Evolutionary conservation across 1,140 invertebrate species (phyloP).

Genomic region (Bombus ignitus): DNA sequence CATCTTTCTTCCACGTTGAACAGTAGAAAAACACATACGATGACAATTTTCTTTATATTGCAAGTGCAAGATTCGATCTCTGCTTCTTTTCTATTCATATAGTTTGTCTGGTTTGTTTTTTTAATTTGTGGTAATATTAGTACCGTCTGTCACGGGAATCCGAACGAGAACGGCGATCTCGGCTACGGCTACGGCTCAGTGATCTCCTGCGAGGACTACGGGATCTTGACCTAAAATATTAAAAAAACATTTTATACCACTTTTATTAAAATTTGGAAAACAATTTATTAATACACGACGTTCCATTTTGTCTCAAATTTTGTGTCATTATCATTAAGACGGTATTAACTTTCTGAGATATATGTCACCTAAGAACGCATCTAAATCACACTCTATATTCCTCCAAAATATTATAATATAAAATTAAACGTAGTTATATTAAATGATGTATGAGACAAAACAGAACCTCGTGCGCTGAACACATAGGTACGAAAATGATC

Average conservation of each 20-base stretch:
- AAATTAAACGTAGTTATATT: background rate
- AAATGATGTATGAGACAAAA: constrained; percentile 51
- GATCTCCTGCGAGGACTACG: constrained; percentile 81
- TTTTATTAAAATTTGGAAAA: constrained; percentile 15
- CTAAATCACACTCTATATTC: background rate
- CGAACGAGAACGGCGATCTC: constrained; percentile 81
- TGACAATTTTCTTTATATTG: background rate
- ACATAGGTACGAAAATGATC: constrained; percentile 77
- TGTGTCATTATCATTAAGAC: background rate
- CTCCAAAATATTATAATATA: background rate
- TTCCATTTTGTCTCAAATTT: constrained; percentile 41
- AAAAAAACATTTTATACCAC: constrained; percentile 60
- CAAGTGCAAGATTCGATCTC: background rate
- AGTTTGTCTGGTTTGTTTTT: constrained; percentile 5
- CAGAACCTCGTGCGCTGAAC: constrained; percentile 63
- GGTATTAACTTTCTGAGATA: background rate
- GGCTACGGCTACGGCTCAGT: constrained; percentile 79
- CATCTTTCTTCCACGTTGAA: background rate
- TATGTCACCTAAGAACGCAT: background rate
- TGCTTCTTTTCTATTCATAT: background rate
- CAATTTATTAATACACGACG: constrained; percentile 47
- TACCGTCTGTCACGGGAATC: constrained; percentile 83
- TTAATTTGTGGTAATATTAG: constrained; percentile 64
- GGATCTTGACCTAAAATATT: constrained; percentile 80
- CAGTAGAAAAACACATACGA: background rate